phyloP scores from a whole-genome alignment of 2,888 invertebrate species.

The Amphimallon solstitiale region DNA sequence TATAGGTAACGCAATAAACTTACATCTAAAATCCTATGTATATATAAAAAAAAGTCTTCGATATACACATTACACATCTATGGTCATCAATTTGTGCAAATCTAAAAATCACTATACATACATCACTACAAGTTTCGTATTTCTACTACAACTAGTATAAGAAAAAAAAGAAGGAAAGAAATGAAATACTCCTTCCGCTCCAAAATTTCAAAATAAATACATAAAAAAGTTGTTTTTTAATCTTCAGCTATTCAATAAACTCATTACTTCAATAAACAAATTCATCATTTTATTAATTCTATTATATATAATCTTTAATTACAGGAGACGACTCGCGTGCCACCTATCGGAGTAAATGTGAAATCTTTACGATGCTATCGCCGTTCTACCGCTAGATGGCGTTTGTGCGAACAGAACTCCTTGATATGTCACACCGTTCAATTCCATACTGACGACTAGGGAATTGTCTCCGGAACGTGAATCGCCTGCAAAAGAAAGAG shows the following conservation, averaged over 20 bases:
- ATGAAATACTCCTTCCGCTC: not conserved
- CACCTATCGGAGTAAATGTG: conserved; percentile 1
- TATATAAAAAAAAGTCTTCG: conserved; percentile 33
- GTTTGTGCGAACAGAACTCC: conserved; percentile 85
- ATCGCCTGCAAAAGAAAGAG: conserved; percentile 72
- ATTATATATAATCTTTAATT: not conserved
- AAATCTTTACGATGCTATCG: conserved; percentile 54
- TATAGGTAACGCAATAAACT: conserved; percentile 14
- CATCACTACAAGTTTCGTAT: conserved; percentile 28
- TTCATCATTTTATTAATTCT: not conserved
- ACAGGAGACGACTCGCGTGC: conserved; percentile 9
- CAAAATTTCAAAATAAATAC: conserved; percentile 11
- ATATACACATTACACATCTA: conserved; percentile 10
- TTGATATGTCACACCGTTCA: conserved; percentile 95
- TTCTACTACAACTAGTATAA: too few species aligned
- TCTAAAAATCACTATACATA: conserved; percentile 36
- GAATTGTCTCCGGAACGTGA: conserved; percentile 87
- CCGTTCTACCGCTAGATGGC: conserved; percentile 53
- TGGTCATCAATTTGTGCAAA: conserved; percentile 30
- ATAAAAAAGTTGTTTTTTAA: too few species aligned
- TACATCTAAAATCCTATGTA: conserved; percentile 1
- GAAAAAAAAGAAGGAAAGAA: too few species aligned
- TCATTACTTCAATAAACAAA: not conserved
- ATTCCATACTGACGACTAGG: conserved; percentile 93
- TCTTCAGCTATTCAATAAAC: too few species aligned